Conservation (phyloP, 2,888 invertebrate genomes). For the Sceliomorpha sp. region DNA sequence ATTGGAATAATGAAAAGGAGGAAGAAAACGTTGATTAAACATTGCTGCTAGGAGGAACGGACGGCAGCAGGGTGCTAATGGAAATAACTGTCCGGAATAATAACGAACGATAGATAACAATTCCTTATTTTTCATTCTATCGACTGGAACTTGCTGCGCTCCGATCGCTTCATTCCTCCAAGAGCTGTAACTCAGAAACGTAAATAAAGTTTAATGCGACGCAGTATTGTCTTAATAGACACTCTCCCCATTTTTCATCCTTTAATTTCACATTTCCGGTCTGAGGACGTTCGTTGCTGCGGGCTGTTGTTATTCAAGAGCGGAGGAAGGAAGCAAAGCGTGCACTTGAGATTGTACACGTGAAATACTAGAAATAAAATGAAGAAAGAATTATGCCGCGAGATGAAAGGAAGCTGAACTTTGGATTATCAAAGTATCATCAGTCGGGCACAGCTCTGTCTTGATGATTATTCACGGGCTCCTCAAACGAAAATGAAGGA, state of each 20-base stretch:
- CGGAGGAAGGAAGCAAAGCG: too few species aligned
- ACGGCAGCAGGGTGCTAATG: constrained; percentile 23
- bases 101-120: constrained; percentile 31
- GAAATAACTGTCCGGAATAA: too few species aligned
- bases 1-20: constrained; percentile 24
- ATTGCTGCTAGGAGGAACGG: constrained; percentile 19
- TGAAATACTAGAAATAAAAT: background rate
- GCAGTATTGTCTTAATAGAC: constrained; percentile 24
- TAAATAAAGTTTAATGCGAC: constrained; percentile 24
- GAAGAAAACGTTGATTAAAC: constrained; percentile 21
- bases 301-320: too few species aligned
- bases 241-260: constrained; percentile 1
- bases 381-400: background rate
- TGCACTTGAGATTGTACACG: too few species aligned
- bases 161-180: background rate
- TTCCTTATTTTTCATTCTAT: constrained; percentile 30
- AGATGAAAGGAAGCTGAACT: background rate
- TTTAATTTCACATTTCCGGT: background rate
- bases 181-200: background rate
- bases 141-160: constrained; percentile 15
- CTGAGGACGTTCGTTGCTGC: too few species aligned
- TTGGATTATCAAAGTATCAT: constrained; percentile 21
- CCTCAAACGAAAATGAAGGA: constrained; percentile 4
- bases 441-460: constrained; percentile 7
- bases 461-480: constrained; percentile 12